Evolutionary conservation across 2,888 invertebrate genomes (phyloP), one percentile per base, ranked within the genome.

Genomic region (Nasonia oneida): DNA sequence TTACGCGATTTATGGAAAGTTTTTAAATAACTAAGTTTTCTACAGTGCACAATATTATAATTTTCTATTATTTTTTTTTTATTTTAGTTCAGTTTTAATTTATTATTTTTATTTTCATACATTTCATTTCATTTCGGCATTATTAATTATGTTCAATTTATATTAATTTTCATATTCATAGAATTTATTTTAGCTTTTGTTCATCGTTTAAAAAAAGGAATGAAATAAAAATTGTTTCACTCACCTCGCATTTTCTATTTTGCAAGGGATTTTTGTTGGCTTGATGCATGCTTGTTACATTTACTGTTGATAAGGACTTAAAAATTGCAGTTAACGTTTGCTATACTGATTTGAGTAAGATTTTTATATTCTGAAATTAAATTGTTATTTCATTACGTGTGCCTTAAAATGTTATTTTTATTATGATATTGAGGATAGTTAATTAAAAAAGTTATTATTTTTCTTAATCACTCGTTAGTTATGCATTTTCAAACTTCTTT

Each of bases 1-100:
- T 78, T 67, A 74, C 67, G 86, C 84, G 79, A 74, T 84, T 50
- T 37, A 75, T 75, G 82, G 84, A 83, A 85, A 76, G 70, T 33
- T 80, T 23, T 39, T 57, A 67, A 47, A 75, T 76, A 82, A 84
- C 61, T 75, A 42, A 39, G 61, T 77, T 74, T 75, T 23, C 37
- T 57, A 61, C 42, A 23, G 10, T 57, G 75, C 79, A 39, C n/a
- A 10, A 23, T 77, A 47, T 78, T 76, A 71, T 37, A 23, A 39
- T 29, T 39, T 77, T 50, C 14, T 37, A 50, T 75, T 71, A 67
- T 47, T 18, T 50, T 47, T 64, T 53, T 15, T 73, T 73, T 15
- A 18, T 76, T 76, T 53, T 14, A 8, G 47, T 53, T 18, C 29
- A 47, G 53, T 33, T 61, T 81, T 81, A 39, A 23, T 81, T n/a